Percentiles rank a stretch among this genome's conserved stretches.
Conservation (phyloP, 2,888 invertebrate genomes). For the Coremacera marginata region DNA sequence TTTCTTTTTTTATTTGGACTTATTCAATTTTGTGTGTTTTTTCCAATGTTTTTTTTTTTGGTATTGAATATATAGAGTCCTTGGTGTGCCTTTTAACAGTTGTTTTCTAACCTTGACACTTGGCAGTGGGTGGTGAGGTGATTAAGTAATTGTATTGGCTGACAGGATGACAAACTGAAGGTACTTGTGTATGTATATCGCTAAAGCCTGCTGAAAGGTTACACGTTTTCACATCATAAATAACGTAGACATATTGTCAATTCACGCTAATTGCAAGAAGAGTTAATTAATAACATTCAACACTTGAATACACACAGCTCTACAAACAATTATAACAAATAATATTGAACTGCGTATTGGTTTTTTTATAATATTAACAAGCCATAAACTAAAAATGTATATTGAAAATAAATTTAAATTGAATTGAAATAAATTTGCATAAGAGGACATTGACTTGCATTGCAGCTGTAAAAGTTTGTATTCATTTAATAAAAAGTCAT, state of each 20-base stretch:
- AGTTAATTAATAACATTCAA: too few relatives aligned
- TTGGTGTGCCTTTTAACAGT: not conserved
- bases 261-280: too few relatives aligned
- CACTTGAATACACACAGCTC: not conserved
- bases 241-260: not conserved
- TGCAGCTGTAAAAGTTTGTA: too few relatives aligned
- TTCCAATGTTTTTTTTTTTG: not conserved
- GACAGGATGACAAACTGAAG: too few relatives aligned
- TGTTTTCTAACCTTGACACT: constrained; percentile 14
- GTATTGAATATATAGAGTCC: not conserved
- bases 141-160: too few relatives aligned
- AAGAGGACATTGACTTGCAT: too few relatives aligned
- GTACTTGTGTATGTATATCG: not conserved
- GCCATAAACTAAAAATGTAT: too few relatives aligned
- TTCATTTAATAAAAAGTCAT: too few relatives aligned
- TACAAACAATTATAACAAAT: not conserved
- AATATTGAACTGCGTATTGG: too few relatives aligned
- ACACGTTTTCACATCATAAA: constrained; percentile 5
- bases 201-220: not conserved
- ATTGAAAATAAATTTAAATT: too few relatives aligned
- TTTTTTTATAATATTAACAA: too few relatives aligned
- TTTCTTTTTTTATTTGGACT: not conserved
- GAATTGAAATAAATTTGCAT: too few relatives aligned
- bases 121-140: not conserved
- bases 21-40: not conserved